Conservation (phyloP, 2,797 vertebrate species). For the Cheirogaleus major region DNA sequence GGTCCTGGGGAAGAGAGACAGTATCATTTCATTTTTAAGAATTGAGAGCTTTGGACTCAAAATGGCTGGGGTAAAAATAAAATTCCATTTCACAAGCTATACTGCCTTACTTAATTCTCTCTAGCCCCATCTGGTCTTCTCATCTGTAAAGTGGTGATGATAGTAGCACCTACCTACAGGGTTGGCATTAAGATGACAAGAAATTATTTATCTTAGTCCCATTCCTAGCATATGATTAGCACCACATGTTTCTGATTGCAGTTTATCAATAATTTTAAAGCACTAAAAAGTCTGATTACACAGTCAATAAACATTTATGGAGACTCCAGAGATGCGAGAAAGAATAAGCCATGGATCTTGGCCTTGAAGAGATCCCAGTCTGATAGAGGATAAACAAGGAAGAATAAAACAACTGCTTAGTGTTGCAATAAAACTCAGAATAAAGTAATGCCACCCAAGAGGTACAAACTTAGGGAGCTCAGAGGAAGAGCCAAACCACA, state of each 20-base stretch:
- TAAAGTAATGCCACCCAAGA: background rate
- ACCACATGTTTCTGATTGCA: background rate
- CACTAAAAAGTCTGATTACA: background rate
- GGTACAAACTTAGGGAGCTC: background rate
- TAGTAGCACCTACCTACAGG: background rate
- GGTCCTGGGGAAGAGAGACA: background rate
- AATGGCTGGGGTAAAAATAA: background rate
- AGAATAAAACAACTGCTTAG: background rate
- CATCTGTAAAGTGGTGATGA: background rate
- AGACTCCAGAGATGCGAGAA: background rate
- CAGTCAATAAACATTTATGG: background rate
- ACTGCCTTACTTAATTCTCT: background rate
- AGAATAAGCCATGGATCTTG: background rate
- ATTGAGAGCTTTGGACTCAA: background rate
- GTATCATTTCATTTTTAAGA: background rate
- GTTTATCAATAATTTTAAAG: conserved; percentile 20
- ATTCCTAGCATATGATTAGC: background rate
- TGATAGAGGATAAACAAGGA: background rate
- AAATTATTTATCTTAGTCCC: background rate
- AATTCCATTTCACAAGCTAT: background rate
- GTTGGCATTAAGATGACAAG: background rate
- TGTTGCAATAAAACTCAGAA: background rate
- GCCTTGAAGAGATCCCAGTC: conserved; percentile 9
- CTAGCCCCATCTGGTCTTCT: background rate
- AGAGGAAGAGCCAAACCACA: background rate